phyloP scores from a whole-genome alignment of 1,140 invertebrate species.

The Platyscapa corneri region DNA sequence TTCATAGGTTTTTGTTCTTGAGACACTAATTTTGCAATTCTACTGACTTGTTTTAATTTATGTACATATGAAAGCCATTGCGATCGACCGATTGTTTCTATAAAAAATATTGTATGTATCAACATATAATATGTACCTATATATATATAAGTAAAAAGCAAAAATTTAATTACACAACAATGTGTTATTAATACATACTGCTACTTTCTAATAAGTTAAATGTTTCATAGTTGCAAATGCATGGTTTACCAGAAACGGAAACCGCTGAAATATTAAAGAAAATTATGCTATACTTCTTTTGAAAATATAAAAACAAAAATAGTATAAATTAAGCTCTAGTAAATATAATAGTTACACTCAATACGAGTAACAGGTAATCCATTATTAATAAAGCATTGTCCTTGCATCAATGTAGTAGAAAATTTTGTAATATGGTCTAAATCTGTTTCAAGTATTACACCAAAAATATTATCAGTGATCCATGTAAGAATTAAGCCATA shows the following conservation, averaged over 20 bases:
- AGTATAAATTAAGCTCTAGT: not conserved
- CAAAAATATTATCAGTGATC: constrained; percentile 78
- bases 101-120: not conserved
- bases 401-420: constrained; percentile 76
- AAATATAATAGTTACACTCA: constrained; percentile 76
- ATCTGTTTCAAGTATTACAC: constrained; percentile 79
- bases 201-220: constrained; percentile 60
- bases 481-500: constrained; percentile 80
- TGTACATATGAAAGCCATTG: constrained; percentile 70
- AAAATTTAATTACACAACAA: constrained; percentile 7
- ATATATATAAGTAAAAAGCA: not conserved
- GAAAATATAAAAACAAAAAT: not conserved
- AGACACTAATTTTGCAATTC: constrained; percentile 61
- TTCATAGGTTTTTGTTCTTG: constrained; percentile 60
- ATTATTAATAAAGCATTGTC: constrained; percentile 78
- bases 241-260: constrained; percentile 74
- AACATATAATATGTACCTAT: not conserved
- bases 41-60: constrained; percentile 67
- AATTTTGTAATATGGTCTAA: constrained; percentile 79
- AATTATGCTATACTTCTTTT: not conserved
- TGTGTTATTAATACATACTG: constrained; percentile 60
- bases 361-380: constrained; percentile 78
- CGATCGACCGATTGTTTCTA: constrained; percentile 63
- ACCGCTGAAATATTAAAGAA: constrained; percentile 73
- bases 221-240: constrained; percentile 62